These are phyloP conservation scores for Hesperophylax magnus DNA, from an alignment of 1,140 invertebrate genomes.

Conservation along the genomic window DNA sequence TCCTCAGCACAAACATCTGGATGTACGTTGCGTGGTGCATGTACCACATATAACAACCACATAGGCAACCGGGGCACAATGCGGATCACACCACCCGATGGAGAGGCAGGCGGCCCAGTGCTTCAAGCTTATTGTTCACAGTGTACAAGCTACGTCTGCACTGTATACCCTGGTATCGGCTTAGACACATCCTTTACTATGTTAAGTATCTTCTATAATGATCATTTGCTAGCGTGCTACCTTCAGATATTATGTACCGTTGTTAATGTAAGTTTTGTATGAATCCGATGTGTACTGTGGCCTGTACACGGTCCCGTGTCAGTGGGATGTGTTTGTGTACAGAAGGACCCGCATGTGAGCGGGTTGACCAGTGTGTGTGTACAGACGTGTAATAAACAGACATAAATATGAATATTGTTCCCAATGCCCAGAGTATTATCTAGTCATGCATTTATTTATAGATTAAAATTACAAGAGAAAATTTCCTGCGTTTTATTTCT, in stretches of 20 bases:
- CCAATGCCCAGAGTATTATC: slow-evolving; percentile 73
- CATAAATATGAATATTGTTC: slow-evolving; percentile 61
- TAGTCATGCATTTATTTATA: slow-evolving; percentile 64
- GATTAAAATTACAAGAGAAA: slow-evolving; percentile 55
- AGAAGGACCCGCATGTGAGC: not conserved
- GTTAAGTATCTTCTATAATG: slow-evolving; percentile 54
- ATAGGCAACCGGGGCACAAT: slow-evolving; percentile 38
- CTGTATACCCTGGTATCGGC: slow-evolving; percentile 49
- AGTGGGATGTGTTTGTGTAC: no score
- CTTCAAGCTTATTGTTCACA: slow-evolving; percentile 45
- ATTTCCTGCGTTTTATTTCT: slow-evolving; percentile 60
- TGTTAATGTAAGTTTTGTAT: slow-evolving; percentile 57
- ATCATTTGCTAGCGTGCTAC: slow-evolving; percentile 56
- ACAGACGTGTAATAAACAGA: slow-evolving; percentile 63
- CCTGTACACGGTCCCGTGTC: no score
- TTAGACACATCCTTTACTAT: slow-evolving; percentile 52
- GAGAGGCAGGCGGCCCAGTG: slow-evolving; percentile 18
- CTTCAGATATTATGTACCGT: slow-evolving; percentile 50
- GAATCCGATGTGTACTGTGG: slow-evolving; percentile 38
- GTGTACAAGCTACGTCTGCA: slow-evolving; percentile 30
- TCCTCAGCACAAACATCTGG: not conserved
- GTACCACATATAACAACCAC: no score
- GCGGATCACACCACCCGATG: no score
- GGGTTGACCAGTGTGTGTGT: slow-evolving; percentile 27
- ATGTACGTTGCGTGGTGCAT: no score